Percentiles rank a stretch among this genome's conserved stretches.
Conservation (phyloP, 2,888 invertebrate species). For the Malthinus seriepunctatus region DNA sequence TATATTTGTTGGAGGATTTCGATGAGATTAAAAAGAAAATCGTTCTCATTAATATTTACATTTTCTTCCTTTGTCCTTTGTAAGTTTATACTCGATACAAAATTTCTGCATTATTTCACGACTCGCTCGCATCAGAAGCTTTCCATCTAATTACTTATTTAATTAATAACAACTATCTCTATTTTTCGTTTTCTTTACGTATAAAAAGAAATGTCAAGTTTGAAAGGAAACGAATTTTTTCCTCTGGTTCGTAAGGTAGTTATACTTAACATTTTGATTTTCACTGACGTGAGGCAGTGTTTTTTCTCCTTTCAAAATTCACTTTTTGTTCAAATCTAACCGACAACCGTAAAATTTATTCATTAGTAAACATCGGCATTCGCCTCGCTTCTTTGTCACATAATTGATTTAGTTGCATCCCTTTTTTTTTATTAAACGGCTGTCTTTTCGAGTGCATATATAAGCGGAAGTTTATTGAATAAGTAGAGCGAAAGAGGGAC, state of each 20-base stretch:
- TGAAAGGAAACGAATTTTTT: too few species aligned
- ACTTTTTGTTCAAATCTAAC: constrained; percentile 28
- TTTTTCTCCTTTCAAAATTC: constrained; percentile 12
- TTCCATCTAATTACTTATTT: not conserved
- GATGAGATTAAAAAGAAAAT: too few species aligned
- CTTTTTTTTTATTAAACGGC: constrained; percentile 23
- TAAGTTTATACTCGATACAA: too few species aligned
- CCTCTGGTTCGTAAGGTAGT: too few species aligned
- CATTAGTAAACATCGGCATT: constrained; percentile 30
- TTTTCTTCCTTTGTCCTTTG: too few species aligned
- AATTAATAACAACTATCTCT: not conserved
- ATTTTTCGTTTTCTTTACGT: too few species aligned
- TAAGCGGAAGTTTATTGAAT: constrained; percentile 20
- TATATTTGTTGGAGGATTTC: too few species aligned
- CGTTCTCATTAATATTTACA: too few species aligned
- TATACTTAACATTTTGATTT: constrained; percentile 8
- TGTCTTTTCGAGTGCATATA: constrained; percentile 15
- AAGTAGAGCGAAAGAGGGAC: constrained; percentile 3
- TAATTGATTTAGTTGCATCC: constrained; percentile 29
- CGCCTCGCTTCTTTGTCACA: constrained; percentile 29
- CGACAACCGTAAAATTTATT: constrained; percentile 32
- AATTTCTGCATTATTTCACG: too few species aligned
- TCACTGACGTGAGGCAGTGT: constrained; percentile 3
- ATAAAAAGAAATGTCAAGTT: too few species aligned
- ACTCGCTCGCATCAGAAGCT: too few species aligned